phyloP scores from a whole-genome alignment of 1,140 invertebrate genomes.

The Halesus radiatus region DNA sequence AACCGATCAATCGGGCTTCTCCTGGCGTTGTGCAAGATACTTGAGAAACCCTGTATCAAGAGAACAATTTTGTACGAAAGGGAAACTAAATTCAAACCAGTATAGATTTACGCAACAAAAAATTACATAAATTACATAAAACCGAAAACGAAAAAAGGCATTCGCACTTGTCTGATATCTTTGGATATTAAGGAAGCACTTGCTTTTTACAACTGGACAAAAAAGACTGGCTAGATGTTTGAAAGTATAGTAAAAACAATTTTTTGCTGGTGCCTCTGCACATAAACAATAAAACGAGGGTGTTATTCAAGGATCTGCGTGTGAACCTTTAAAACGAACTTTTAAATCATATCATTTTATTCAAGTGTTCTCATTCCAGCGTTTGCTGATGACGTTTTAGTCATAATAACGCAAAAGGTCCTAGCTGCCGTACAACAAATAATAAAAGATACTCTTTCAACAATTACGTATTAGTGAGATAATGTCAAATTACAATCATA shows the following conservation, averaged over 20 bases:
- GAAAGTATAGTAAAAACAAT: too few relatives aligned
- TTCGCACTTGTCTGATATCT: too few relatives aligned
- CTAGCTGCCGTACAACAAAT: neutral
- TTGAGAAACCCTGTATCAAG: neutral
- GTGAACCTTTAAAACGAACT: neutral
- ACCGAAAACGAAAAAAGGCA: too few relatives aligned
- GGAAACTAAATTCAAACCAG: neutral
- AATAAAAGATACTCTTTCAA: neutral
- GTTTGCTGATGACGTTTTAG: neutral
- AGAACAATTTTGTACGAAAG: neutral
- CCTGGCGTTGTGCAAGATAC: neutral
- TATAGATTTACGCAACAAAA: neutral
- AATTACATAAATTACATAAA: neutral
- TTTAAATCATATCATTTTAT: constrained; percentile 43
- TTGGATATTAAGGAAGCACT: too few relatives aligned
- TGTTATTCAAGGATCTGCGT: too few relatives aligned
- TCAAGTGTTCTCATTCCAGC: constrained; percentile 78
- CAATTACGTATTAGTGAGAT: neutral
- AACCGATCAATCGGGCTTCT: neutral
- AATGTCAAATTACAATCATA: constrained; percentile 4
- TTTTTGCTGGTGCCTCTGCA: too few relatives aligned
- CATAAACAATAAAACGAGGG: too few relatives aligned
- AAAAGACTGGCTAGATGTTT: too few relatives aligned
- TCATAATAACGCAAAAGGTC: neutral
- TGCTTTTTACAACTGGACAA: too few relatives aligned